These are phyloP conservation scores for Denticeps clupeoides DNA, from an alignment of 2,797 vertebrate species.

Conservation along the genomic window DNA sequence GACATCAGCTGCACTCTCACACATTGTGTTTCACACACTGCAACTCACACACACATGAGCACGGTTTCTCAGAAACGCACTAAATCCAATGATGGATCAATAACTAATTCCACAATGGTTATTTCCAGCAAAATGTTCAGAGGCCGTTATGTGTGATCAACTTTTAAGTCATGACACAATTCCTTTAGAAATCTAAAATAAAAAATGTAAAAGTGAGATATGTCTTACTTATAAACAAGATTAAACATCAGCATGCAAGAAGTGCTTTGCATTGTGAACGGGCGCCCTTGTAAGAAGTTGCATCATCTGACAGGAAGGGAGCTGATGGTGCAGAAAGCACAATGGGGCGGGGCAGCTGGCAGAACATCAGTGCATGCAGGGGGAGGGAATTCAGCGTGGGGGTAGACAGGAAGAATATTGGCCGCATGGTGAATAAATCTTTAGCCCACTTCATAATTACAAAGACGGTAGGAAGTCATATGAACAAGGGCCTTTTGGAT, in stretches of 20 bases:
- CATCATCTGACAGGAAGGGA: background rate
- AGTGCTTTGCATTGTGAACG: no score
- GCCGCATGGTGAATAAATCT: conserved; percentile 28
- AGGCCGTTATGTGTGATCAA: background rate
- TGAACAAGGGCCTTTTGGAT: conserved; percentile 4
- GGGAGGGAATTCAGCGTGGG: background rate
- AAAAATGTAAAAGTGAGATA: no score
- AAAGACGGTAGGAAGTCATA: conserved; percentile 20
- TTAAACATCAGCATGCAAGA: no score
- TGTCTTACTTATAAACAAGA: no score
- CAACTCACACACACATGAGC: background rate
- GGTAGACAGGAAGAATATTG: background rate
- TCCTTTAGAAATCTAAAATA: no score
- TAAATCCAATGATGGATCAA: conserved; percentile 1
- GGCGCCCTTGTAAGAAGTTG: background rate
- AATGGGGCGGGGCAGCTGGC: background rate
- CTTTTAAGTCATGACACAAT: no score
- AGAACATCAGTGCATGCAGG: background rate
- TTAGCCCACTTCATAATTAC: conserved; percentile 30
- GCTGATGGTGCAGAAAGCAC: background rate
- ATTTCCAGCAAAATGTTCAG: background rate
- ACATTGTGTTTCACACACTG: background rate
- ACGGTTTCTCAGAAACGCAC: background rate
- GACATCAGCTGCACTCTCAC: background rate
- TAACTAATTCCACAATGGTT: background rate